Percentiles rank a stretch among this genome's conserved stretches.
Evolutionary conservation across 2,113 vertebrate species (phyloP).

Genomic region (Chloropsis hardwickii): DNA sequence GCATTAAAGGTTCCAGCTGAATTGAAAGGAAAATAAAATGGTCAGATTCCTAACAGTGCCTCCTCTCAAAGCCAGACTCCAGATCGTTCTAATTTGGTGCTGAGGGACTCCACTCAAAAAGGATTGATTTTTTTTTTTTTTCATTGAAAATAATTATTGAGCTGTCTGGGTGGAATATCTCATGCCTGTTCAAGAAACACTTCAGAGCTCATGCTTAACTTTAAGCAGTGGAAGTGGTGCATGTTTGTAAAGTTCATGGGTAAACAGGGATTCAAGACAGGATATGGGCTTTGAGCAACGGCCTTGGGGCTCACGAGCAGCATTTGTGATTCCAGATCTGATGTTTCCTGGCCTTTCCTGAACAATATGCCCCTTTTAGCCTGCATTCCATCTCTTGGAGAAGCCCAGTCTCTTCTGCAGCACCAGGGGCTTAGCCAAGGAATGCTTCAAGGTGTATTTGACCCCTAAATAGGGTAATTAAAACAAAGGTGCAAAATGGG

Average conservation of each 20-base stretch:
- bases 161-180: neutral
- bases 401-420: neutral
- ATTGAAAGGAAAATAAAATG: neutral
- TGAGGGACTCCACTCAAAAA: neutral
- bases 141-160: neutral
- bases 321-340: neutral
- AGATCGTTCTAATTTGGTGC: neutral
- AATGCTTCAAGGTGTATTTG: neutral
- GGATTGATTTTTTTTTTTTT: neutral
- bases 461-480: neutral
- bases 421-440: neutral
- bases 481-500: neutral
- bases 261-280: neutral
- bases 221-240: neutral
- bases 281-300: neutral
- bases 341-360: fast-evolving
- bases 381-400: neutral
- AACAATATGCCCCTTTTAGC: fast-evolving
- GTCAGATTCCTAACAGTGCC: neutral
- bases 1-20: neutral
- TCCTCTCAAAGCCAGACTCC: neutral
- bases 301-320: fast-evolving
- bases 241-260: neutral
- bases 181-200: neutral
- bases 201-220: neutral